Conservation (phyloP, 1,140 invertebrate species). For the Trachelipus rathkii region DNA sequence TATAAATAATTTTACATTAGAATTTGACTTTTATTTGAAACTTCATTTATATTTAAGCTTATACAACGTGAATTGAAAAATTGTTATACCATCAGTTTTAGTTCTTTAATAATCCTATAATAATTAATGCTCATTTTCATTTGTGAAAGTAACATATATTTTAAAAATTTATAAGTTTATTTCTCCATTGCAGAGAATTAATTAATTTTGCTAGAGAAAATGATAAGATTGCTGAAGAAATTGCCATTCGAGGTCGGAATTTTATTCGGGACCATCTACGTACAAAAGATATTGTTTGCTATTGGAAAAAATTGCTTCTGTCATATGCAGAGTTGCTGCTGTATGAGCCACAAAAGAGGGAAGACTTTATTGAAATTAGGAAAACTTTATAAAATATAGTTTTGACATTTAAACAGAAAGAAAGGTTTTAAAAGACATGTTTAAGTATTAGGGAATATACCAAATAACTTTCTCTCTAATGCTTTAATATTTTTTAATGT, state of each 20-base stretch:
- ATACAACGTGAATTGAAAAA: neutral
- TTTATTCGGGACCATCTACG: slow-evolving; percentile 79
- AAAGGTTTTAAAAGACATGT: no score
- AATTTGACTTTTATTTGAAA: slow-evolving; percentile 45
- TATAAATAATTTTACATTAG: neutral
- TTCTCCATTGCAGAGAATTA: slow-evolving; percentile 54
- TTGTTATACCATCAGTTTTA: neutral
- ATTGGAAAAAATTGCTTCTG: slow-evolving; percentile 77
- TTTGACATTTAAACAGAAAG: no score
- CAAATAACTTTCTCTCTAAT: no score
- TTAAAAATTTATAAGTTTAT: neutral
- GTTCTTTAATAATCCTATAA: no score
- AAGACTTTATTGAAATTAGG: neutral
- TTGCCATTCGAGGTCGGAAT: slow-evolving; percentile 68
- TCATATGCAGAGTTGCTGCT: slow-evolving; percentile 72
- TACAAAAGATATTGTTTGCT: slow-evolving; percentile 77
- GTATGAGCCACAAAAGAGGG: slow-evolving; percentile 54
- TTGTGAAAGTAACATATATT: neutral
- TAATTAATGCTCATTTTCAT: no score
- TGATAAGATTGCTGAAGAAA: slow-evolving; percentile 68
- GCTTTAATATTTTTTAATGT: no score
- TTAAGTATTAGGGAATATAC: no score
- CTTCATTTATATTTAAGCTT: neutral
- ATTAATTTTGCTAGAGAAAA: slow-evolving; percentile 73
- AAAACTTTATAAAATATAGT: no score